Conservation (phyloP, 2,113 vertebrate genomes). For the Tragelaphus imberbis region DNA sequence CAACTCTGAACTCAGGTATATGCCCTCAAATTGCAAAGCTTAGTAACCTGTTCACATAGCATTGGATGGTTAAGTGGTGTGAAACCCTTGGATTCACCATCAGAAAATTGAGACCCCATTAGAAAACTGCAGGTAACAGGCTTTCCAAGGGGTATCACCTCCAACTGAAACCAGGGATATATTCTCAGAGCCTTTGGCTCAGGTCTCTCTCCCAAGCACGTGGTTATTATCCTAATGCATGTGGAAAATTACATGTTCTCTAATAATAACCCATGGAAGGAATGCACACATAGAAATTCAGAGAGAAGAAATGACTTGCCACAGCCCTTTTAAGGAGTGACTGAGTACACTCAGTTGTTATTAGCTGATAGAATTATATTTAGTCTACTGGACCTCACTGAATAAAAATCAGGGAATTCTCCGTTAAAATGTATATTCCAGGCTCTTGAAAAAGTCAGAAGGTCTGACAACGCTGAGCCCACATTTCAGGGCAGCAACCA, state of each 20-base stretch:
- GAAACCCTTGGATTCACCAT: background rate
- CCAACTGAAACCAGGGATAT: background rate
- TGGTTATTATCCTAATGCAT: conserved; percentile 40
- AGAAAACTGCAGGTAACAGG: background rate
- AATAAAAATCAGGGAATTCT: conserved; percentile 26
- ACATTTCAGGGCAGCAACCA: background rate
- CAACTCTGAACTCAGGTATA: background rate
- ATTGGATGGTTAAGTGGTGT: background rate
- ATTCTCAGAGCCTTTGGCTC: background rate
- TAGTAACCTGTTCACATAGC: background rate
- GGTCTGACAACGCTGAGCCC: background rate
- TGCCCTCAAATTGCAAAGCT: background rate
- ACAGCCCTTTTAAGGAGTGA: background rate
- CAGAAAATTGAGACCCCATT: background rate
- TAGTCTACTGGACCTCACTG: background rate
- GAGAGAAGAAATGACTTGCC: background rate
- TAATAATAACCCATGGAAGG: conserved; percentile 29
- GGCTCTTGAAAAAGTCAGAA: background rate
- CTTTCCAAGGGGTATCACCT: background rate
- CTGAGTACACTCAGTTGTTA: conserved; percentile 3
- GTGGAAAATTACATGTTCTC: conserved; percentile 23
- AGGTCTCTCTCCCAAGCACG: conserved; percentile 3
- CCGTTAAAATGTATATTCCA: background rate
- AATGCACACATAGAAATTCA: conserved; percentile 24
- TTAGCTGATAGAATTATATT: conserved; percentile 21